Evolutionary conservation across 2,888 invertebrate genomes (phyloP), one percentile per base, ranked within the genome.

Genomic region (Cheilosia vulpina): DNA sequence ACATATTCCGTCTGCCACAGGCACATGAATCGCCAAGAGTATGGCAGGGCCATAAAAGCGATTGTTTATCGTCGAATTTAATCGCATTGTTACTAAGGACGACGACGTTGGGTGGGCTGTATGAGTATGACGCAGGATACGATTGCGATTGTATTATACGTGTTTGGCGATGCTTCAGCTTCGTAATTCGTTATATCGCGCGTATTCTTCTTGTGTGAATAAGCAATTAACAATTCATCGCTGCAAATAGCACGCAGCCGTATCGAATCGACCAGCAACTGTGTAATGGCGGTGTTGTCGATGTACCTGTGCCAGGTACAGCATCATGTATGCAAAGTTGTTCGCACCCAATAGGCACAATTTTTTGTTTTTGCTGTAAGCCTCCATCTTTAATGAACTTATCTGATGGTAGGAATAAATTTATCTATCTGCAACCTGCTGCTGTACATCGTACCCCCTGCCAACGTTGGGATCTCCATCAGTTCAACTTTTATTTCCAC

Each of bases 141-240:
- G 50, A 78, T 65, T 80, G 75, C 63, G 52, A 34, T 50, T 31
- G 50, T 50, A 7, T 21, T 50, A 13, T 52, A 60, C 71, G 24
- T 52, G 52, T 52, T 52, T 27, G 5, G 71, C 65, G 65, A 6
- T 27, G 27, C 27, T 27, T 6, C 27, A 27, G 27, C 27, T 27
- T 21, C 21, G 31, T 43, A 57, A 53, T 53, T 58, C 55, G 41
- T 69, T 69, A 62, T 45, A 63, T 63, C 15, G 34, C 52, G 55
- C 53, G 69, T 63, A 60, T 72, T 63, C 17, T 47, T 53, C 69
- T 65, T 87, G 73, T 87, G 78, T 78, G 82, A 82, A 72, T 82
- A 82, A 82, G 78, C 82, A 78, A 87, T 82, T 81, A 82, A 78
- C 82, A 78, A 80, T 85, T 81, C 81, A 85, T 77, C 76, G 76